A percentile compares a stretch with the other conserved stretches of the same genome.
phyloP scores from a whole-genome alignment of 2,113 vertebrate genomes.

The Colinus virginianus region DNA sequence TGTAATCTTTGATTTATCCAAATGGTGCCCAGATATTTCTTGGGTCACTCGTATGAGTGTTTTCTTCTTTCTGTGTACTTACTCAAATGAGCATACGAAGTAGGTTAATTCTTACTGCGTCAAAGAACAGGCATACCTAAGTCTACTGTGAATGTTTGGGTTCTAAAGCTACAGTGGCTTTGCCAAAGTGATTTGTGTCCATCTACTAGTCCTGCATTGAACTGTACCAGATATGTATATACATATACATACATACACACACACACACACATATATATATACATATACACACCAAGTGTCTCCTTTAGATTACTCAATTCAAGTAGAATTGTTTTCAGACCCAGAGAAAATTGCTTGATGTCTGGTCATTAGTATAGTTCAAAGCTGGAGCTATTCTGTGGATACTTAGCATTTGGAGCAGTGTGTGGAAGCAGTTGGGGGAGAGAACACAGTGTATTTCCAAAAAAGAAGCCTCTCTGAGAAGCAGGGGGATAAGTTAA shows the following conservation, averaged over 20 bases:
- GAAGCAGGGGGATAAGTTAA: conserved; percentile 24
- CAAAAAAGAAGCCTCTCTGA: neutral
- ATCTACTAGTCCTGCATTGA: neutral
- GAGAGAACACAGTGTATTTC: conserved; percentile 36
- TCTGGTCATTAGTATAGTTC: conserved; percentile 26
- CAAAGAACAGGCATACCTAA: neutral
- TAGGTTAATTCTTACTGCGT: neutral
- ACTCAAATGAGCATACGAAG: neutral
- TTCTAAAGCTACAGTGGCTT: neutral
- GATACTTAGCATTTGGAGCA: conserved; percentile 55
- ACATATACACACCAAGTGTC: neutral
- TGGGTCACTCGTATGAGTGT: neutral
- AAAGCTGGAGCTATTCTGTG: conserved; percentile 55
- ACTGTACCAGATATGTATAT: neutral
- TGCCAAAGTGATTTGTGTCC: neutral
- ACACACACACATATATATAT: too few relatives aligned
- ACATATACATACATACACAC: too few relatives aligned
- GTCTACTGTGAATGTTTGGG: neutral
- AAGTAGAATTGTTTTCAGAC: conserved; percentile 34
- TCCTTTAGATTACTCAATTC: neutral
- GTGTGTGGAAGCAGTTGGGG: neutral
- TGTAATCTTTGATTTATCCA: neutral
- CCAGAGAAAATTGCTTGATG: conserved; percentile 18
- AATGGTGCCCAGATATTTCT: neutral
- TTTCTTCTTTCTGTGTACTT: neutral